Base-by-base conservation (phyloP, 2,888 invertebrate species). In the Panzeria rudis region DNA sequence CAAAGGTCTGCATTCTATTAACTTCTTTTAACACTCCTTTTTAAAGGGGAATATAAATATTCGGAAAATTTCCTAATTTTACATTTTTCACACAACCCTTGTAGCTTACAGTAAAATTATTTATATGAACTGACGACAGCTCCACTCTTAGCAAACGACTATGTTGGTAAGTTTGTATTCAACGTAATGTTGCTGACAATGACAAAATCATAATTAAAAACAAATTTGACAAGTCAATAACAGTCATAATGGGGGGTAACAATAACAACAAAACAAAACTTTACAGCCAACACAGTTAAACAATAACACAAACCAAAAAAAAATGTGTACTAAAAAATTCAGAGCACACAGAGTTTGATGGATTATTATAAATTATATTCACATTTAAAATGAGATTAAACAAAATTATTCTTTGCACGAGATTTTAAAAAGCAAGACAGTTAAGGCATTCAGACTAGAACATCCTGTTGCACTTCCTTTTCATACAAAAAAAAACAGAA, bases 181-280 rank as follows among this genome's bases (percentile, higher is more conserved):
- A 41, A 59, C 61, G 35, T 35, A 79, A 79, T 76, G 77, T 68
- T 87, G 86, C 86, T 87, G 87, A 87, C 86, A 87, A 83, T 83
- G 79, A 86, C 84, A 86, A 86, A 87, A 87, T 86, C 86, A 86
- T 87, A 87, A 86, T 87, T 86, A 87, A 86, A 86, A 86, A 82
- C 86, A 83, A 86, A 85, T 86, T 86, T 87, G 85, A 85, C 85
- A 85, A 85, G 78, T 85, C 85, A 85, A 85, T 78, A 85, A 75
- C 64, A 82, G 64, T 82, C 81, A 78, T 78, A 78, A 82, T 75
- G 78, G 78, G 73, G 82, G 78, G 82, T 54, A n/a, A 62, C n/a
- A 62, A 38, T 29, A 41, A 56, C 32, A 59, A 56, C n/a, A 32
- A 72, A 80, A 44, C 38, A 61, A 38, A 52, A 56, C 11, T 0